phyloP scores from a whole-genome alignment of 2,797 vertebrate species.

The Cryptoblepharus egeriae region DNA sequence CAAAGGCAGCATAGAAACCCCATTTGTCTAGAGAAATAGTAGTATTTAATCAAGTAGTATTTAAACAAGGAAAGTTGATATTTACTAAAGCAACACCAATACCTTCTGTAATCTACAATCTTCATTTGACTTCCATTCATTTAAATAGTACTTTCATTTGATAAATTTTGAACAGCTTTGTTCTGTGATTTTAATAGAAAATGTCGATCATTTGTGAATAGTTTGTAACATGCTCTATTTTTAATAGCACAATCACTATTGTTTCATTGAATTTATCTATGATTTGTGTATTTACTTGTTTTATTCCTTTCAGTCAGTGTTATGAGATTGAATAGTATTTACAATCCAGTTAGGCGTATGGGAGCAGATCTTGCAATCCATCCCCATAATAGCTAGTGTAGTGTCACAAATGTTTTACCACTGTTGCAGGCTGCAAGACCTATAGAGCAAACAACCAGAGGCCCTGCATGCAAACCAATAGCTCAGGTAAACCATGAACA shows the following conservation, averaged over 20 bases:
- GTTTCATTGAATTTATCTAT: constrained; percentile 50
- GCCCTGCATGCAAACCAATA: too few relatives aligned
- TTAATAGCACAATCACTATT: constrained; percentile 6
- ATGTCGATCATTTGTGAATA: constrained; percentile 14
- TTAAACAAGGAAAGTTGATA: constrained; percentile 59
- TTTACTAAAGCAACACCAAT: constrained; percentile 49
- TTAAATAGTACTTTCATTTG: not conserved
- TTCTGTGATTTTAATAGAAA: constrained; percentile 27
- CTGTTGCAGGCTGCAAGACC: too few relatives aligned
- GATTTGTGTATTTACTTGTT: constrained; percentile 47
- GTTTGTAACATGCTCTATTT: constrained; percentile 22
- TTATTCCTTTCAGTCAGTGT: constrained; percentile 42
- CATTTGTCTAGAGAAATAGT: constrained; percentile 53
- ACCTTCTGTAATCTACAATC: constrained; percentile 39
- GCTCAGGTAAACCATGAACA: too few relatives aligned
- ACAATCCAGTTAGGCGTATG: too few relatives aligned
- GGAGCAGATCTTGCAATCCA: too few relatives aligned
- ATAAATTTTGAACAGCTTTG: not conserved
- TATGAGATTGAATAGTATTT: too few relatives aligned
- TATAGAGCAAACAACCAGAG: too few relatives aligned
- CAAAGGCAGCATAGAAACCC: constrained; percentile 58
- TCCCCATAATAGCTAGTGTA: too few relatives aligned
- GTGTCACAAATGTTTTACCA: too few relatives aligned
- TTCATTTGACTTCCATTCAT: not conserved
- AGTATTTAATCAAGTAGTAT: too few relatives aligned